These are phyloP conservation scores for Sebastes fasciatus DNA, from an alignment of 2,113 vertebrate genomes.

Conservation along the genomic window DNA sequence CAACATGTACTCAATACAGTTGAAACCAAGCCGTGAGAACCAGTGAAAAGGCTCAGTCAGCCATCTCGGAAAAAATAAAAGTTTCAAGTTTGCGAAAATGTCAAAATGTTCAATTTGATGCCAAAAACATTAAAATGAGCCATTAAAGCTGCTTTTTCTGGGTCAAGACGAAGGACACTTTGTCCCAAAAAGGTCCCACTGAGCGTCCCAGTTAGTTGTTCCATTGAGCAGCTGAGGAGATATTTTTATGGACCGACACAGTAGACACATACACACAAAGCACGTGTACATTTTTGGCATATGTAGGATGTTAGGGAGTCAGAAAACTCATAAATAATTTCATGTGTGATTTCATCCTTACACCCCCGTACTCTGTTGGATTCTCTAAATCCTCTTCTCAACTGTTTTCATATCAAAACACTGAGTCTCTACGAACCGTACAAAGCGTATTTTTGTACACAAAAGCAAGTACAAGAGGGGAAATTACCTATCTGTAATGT, in stretches of 20 bases:
- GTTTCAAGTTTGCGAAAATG: neutral
- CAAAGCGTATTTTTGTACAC: neutral
- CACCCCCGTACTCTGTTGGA: neutral
- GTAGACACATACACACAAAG: constrained; percentile 10
- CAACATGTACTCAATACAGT: neutral
- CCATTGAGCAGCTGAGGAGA: neutral
- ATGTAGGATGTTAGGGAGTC: neutral
- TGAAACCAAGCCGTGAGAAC: neutral
- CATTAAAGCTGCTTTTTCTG: constrained; percentile 26
- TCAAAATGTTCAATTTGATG: constrained; percentile 9
- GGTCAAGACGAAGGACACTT: constrained; percentile 35
- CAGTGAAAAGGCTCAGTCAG: neutral
- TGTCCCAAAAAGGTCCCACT: constrained; percentile 11
- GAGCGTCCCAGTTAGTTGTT: neutral
- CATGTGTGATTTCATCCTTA: neutral
- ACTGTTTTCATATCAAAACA: neutral
- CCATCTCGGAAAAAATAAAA: neutral
- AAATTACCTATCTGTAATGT: neutral
- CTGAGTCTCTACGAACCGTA: neutral
- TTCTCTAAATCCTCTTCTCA: constrained; percentile 7
- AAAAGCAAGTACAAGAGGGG: neutral
- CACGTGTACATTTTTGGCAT: constrained; percentile 1
- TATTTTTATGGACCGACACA: neutral
- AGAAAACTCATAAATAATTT: constrained; percentile 3
- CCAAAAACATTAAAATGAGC: neutral